Evolutionary conservation across 2,797 vertebrate genomes (phyloP), one percentile per base, ranked within the genome.

Genomic region (Rhinoraja longicauda): DNA sequence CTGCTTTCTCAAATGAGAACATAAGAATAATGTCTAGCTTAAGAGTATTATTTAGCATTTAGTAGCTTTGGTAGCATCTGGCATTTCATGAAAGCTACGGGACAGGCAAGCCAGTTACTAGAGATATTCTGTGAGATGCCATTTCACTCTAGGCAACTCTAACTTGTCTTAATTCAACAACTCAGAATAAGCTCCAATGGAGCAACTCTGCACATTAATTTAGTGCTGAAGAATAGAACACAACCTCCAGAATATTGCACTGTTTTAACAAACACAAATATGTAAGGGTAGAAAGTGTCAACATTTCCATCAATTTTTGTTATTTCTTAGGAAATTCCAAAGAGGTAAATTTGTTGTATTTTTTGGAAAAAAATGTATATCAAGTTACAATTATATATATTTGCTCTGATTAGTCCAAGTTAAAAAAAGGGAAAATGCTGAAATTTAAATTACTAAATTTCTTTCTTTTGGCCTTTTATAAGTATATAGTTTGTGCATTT

Each of bases 401-500:
- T 91, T 91, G 67, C 10, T 29, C 90, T 39, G 24, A 29, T 90
- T 7, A 53, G 36, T 45, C 10, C 24, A 73, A 72, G 32, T 36
- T 6, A 88, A 67, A 0, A 12, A 91, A 91, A 72, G 67, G 24
- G 21, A 29, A 73, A 53, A 53, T n/a, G 24, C 4, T 75, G 24
- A 1, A 8, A 39, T 24, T n/a, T 72, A 92, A 53, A n/a, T 92
- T 75, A 32, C 36, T 73, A 39, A 17, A 45, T 92, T 73, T 39
- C 70, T 91, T 90, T 91, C n/a, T 2, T 91, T 73, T 75, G 70
- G 70, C 90, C 90, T 92, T 92, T 75, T 75, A 92, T 75, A 92
- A 92, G 36, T 73, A 90, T 15, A 45, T n/a, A 92, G n/a, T n/a
- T 53, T 75, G 70, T 73, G 15, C 24, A 39, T 92, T 57, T 73